Percentiles rank a stretch among this genome's conserved stretches.
phyloP scores from a whole-genome alignment of 2,113 vertebrate genomes.

The Capricornis sumatraensis region DNA sequence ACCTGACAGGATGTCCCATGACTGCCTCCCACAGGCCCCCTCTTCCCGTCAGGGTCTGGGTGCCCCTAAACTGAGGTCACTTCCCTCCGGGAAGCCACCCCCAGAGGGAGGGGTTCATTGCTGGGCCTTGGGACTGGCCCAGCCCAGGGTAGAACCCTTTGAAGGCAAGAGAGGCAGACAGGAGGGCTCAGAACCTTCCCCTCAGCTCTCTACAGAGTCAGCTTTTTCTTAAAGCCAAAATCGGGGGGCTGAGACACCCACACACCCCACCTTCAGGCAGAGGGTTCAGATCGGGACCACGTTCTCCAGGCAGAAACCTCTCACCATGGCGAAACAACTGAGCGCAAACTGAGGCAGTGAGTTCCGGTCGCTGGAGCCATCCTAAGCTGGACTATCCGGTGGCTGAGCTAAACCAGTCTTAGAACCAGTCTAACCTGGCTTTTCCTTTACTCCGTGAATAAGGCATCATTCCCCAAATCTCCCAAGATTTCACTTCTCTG shows the following conservation, averaged over 20 bases:
- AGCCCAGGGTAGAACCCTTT: neutral
- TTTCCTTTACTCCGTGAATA: neutral
- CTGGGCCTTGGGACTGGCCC: neutral
- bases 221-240: neutral
- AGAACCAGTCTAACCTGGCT: neutral
- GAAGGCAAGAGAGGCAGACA: neutral
- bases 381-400: neutral
- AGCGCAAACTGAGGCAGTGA: neutral
- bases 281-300: accelerated
- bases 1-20: conserved; percentile 49
- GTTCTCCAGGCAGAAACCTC: neutral
- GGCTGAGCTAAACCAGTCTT: neutral
- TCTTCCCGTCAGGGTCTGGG: conserved; percentile 10
- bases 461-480: neutral
- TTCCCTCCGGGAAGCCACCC: conserved; percentile 31
- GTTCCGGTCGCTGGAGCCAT: neutral
- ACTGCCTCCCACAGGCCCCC: neutral
- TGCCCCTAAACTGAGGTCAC: conserved; percentile 48
- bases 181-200: neutral
- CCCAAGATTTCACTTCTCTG: neutral
- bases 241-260: neutral
- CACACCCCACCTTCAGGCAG: neutral
- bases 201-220: neutral
- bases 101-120: neutral
- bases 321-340: neutral